Evolutionary conservation across 2,113 vertebrate species (phyloP), one percentile per base, ranked within the genome.

Genomic region (Chrysochloris asiatica): DNA sequence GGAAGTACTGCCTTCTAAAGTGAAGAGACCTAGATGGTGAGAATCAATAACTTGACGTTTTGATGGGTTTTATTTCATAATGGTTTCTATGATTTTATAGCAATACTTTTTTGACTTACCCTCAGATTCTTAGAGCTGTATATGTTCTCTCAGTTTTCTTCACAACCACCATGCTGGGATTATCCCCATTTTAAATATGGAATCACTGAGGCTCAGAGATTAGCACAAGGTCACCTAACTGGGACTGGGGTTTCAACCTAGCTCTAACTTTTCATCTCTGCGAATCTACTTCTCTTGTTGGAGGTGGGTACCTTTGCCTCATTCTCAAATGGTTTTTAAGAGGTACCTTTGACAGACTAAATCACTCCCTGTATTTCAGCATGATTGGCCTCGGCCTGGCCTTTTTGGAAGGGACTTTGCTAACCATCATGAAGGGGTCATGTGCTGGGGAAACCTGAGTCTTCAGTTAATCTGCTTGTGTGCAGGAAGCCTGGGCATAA

Each of bases 161-260:
- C 22, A 1, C 5, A 45, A 19, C 52, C 41, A n/a, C 36, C 52
- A 36, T 41, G 1, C 2, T 5, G 28, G 38, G 1, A 9, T 19
- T 5, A 7, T 28, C 2, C 38, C 59, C 59, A 3, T 9, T 30
- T 45, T 47, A 61, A 24, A 47, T 86, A 56, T 54, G 19, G 48
- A 28, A 12, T 4, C 0, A 0, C 24, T 3, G 61, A 76, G 52
- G 36, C 22, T 63, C 24, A 0, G 45, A 9, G 41, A 84, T 11
- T 3, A 9, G 24, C 17, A 9, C 14, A 0, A 6, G 3, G 38
- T 30, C 17, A 0, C 30, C 8, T 48, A 22, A 2, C 41, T 8
- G 33, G 84, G 77, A 7, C 86, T 38, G 14, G 50, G 26, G 16
- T 30, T 13, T 28, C 22, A 41, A 30, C 13, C 21, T 2, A 2